These are phyloP conservation scores for Propithecus coquereli DNA, from an alignment of 2,113 vertebrate species.

Conservation along the genomic window DNA sequence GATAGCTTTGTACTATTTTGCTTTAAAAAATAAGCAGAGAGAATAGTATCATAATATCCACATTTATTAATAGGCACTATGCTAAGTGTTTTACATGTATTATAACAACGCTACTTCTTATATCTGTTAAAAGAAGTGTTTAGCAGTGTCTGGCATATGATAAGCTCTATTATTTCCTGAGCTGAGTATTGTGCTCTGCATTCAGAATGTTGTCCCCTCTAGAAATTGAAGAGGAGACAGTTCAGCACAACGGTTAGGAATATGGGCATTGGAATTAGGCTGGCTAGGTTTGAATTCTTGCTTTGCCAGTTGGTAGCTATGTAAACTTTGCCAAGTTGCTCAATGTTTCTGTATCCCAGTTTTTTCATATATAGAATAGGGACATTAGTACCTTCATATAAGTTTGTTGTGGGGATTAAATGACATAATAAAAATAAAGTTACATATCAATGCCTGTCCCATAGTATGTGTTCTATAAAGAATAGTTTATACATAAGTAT, in stretches of 20 bases:
- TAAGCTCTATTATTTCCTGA: not conserved
- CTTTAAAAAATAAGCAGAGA: not conserved
- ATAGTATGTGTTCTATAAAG: not conserved
- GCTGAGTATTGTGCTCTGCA: not conserved
- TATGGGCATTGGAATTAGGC: not conserved
- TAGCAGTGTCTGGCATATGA: not conserved
- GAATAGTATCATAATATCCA: not conserved
- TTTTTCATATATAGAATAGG: not conserved
- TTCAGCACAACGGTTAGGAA: not conserved
- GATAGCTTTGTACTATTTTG: not conserved
- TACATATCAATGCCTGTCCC: not conserved
- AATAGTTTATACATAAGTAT: not conserved
- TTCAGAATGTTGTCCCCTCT: not conserved
- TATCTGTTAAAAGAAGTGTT: not conserved
- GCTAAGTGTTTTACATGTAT: not conserved
- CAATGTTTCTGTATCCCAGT: not conserved
- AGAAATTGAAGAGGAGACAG: not conserved
- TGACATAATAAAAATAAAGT: not conserved
- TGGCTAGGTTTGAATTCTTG: not conserved
- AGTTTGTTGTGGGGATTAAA: not conserved
- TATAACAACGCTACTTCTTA: not conserved
- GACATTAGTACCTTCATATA: not conserved
- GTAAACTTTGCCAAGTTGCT: not conserved
- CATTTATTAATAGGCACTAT: not conserved
- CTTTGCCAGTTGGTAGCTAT: not conserved